phyloP scores from a whole-genome alignment of 2,888 invertebrate genomes.

The Athalia circularis region DNA sequence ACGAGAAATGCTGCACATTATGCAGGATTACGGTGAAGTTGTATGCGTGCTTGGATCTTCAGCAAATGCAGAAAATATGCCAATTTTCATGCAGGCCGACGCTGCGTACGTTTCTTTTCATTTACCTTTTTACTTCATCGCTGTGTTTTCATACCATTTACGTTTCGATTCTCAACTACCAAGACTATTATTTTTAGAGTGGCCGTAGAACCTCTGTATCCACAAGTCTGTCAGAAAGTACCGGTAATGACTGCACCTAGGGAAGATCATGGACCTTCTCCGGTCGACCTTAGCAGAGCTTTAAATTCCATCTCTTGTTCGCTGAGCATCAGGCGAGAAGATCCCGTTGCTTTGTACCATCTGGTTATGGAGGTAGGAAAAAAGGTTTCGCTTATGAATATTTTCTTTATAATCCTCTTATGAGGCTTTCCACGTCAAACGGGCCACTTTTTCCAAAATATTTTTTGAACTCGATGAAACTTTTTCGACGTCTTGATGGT shows the following conservation, averaged over 20 bases:
- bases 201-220: conserved; percentile 94
- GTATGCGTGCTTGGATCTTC: conserved; percentile 96
- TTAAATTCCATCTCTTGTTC: conserved; percentile 94
- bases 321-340: conserved; percentile 85
- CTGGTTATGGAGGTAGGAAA: conserved; percentile 84
- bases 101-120: conserved; percentile 78
- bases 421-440: too few relatives aligned
- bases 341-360: conserved; percentile 87
- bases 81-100: conserved; percentile 96
- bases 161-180: neutral
- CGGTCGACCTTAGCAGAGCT: conserved; percentile 87
- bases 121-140: neutral
- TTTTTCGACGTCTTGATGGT: too few relatives aligned
- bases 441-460: too few relatives aligned
- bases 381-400: conserved; percentile 24
- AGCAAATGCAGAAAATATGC: conserved; percentile 92
- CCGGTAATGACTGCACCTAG: conserved; percentile 73
- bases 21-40: conserved; percentile 97
- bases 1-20: conserved; percentile 93
- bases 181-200: conserved; percentile 77
- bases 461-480: too few relatives aligned
- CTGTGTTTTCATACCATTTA: conserved; percentile 15
- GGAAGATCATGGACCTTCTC: conserved; percentile 76
- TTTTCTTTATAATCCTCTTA: too few relatives aligned
- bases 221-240: conserved; percentile 86